Conservation (phyloP, 2,113 vertebrate species). For the Hirundichthys speculiger region DNA sequence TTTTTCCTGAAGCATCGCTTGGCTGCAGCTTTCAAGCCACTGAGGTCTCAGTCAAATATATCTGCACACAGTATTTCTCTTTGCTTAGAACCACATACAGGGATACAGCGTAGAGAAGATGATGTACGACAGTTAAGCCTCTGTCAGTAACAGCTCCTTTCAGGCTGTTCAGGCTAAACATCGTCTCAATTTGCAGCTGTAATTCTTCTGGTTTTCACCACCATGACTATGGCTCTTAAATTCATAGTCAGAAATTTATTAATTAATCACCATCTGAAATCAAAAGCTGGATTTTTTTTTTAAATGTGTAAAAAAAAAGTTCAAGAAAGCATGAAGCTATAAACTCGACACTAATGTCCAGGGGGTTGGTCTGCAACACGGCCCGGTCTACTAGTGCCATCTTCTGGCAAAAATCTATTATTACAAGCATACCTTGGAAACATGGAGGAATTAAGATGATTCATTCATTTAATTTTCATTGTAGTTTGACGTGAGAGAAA, state of each 20-base stretch:
- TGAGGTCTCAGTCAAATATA: constrained; percentile 39
- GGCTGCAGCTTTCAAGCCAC: too few species aligned
- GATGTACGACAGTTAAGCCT: constrained; percentile 11
- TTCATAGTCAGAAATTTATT: not conserved
- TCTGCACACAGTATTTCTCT: not conserved
- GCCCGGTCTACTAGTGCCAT: constrained; percentile 51
- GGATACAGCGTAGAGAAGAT: constrained; percentile 7
- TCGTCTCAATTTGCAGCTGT: too few species aligned
- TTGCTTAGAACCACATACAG: too few species aligned
- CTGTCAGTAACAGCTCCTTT: too few species aligned
- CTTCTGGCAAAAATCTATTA: constrained; percentile 51
- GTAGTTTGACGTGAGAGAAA: not conserved
- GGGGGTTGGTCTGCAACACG: not conserved
- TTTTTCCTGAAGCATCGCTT: too few species aligned
- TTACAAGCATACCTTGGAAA: constrained; percentile 1
- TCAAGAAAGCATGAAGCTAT: not conserved
- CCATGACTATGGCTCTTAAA: not conserved
- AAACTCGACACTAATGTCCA: constrained; percentile 2
- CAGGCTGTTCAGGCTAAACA: too few species aligned
- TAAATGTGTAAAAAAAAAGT: not conserved
- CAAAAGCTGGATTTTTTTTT: not conserved
- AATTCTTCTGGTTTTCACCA: too few species aligned
- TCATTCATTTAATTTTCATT: not conserved
- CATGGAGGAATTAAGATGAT: not conserved
- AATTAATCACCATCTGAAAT: not conserved